Evolutionary conservation across 1,140 invertebrate genomes (phyloP), one percentile per base, ranked within the genome.

Genomic region (Bombus affinis): DNA sequence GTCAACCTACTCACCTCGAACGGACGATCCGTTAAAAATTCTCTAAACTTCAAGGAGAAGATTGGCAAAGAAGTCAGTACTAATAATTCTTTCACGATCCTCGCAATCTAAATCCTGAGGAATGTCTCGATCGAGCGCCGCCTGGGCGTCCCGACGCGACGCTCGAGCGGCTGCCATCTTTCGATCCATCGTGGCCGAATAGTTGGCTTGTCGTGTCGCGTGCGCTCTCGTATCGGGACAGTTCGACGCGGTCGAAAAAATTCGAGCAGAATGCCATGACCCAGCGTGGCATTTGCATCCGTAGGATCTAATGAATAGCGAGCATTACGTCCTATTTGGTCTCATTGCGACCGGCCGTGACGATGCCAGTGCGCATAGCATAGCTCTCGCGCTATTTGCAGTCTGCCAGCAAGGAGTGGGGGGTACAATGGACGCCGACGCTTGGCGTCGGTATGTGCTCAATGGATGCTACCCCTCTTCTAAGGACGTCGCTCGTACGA

Each of bases 231-330:
- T 74, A 75, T 77, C 62, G 76, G 80, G 77, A 84, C n/a, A 35
- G 81, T 53, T 79, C 79, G 75, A 32, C 62, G 68, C 44, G 90
- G 81, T 68, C 73, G 86, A 88, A 89, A 91, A 92, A 92, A 92
- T 92, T 91, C 89, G 87, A 88, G 86, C 81, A 92, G 92, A 93
- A 94, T 94, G 90, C 88, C 90, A 88, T 92, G 92, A 93, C 92
- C 93, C 89, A 90, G 83, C 88, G 89, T 92, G 91, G 92, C 91
- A 93, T 93, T 93, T 90, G 92, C 92, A 93, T 93, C 89, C 91
- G 89, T 91, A 87, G 90, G 90, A 93, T 93, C 91, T 93, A 92
- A 94, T 93, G 92, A 94, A 94, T 94, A 92, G 92, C 91, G 87
- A 82, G 90, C 91, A 93, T 93, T 92, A 90, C 90, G 90, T 93